Percentiles rank a stretch among this genome's conserved stretches.
Evolutionary conservation across 2,113 vertebrate species (phyloP).

Genomic region (Platanista minor): DNA sequence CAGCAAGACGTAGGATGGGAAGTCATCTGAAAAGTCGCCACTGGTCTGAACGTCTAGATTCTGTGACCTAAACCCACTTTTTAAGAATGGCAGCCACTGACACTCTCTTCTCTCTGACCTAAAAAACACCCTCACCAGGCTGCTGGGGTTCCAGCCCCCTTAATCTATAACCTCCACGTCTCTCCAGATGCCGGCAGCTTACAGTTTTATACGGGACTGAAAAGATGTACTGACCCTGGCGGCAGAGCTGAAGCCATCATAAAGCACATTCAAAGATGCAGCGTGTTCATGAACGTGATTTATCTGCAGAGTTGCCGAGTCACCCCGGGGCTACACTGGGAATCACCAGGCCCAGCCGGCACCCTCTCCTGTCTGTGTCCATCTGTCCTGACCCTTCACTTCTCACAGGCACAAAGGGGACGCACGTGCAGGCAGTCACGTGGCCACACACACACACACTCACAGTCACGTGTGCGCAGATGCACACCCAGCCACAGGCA

Average conservation of each 20-base stretch:
- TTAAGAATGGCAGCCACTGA: neutral
- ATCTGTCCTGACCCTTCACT: neutral
- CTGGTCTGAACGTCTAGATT: fast-evolving
- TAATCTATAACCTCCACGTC: neutral
- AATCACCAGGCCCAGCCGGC: neutral
- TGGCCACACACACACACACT: neutral
- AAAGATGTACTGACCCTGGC: neutral
- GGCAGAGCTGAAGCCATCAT: neutral
- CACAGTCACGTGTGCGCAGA: neutral
- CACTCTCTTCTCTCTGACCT: neutral
- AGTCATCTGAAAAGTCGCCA: neutral
- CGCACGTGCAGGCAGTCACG: fast-evolving
- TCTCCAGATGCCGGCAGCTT: neutral
- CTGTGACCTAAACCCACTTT: neutral
- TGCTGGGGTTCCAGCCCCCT: neutral
- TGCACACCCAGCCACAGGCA: neutral
- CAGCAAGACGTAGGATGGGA: fast-evolving
- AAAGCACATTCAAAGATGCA: slow-evolving; percentile 7
- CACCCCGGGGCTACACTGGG: neutral
- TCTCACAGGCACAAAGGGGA: neutral
- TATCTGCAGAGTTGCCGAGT: slow-evolving; percentile 46
- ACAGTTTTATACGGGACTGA: neutral
- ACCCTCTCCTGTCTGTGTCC: neutral
- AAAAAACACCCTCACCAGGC: neutral
- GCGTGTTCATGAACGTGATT: neutral